Percentiles rank a stretch among this genome's conserved stretches.
These are phyloP conservation scores for Heterotis niloticus DNA, from an alignment of 2,113 vertebrate genomes.

Conservation along the genomic window DNA sequence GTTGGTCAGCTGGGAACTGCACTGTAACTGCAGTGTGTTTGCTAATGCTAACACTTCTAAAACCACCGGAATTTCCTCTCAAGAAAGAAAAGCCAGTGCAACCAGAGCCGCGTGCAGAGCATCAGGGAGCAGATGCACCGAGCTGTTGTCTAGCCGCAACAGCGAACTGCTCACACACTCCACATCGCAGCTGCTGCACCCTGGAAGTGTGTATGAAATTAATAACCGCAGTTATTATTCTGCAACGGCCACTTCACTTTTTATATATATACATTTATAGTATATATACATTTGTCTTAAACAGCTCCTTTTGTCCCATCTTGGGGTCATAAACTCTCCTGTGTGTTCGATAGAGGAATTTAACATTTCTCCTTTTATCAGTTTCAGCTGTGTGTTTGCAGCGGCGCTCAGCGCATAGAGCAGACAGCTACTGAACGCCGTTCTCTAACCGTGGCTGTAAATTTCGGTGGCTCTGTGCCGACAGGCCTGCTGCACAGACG, in stretches of 20 bases:
- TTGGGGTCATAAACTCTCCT: background rate
- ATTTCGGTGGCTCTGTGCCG: background rate
- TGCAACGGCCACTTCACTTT: background rate
- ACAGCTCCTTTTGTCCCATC: background rate
- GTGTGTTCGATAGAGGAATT: background rate
- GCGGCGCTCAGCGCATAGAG: background rate
- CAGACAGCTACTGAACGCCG: background rate
- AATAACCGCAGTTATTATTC: slow-evolving; percentile 41
- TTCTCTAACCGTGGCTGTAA: background rate
- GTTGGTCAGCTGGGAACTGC: background rate
- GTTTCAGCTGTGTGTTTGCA: slow-evolving; percentile 10
- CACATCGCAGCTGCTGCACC: slow-evolving; percentile 46
- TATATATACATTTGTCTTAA: background rate
- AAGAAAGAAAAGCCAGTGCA: slow-evolving; percentile 58
- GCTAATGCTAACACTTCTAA: slow-evolving; percentile 62
- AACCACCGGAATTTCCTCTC: slow-evolving; percentile 52
- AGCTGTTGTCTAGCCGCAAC: too few relatives aligned
- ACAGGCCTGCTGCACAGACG: background rate
- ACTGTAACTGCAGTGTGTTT: slow-evolving; percentile 37
- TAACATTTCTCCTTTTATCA: background rate
- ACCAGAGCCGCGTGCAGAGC: slow-evolving; percentile 40
- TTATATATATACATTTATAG: background rate
- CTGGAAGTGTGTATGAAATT: slow-evolving; percentile 44
- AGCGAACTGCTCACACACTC: too few relatives aligned
- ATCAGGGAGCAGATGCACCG: slow-evolving; percentile 48